These are phyloP conservation scores for Atlantisia rogersi DNA, from an alignment of 2,113 vertebrate genomes.

Conservation along the genomic window DNA sequence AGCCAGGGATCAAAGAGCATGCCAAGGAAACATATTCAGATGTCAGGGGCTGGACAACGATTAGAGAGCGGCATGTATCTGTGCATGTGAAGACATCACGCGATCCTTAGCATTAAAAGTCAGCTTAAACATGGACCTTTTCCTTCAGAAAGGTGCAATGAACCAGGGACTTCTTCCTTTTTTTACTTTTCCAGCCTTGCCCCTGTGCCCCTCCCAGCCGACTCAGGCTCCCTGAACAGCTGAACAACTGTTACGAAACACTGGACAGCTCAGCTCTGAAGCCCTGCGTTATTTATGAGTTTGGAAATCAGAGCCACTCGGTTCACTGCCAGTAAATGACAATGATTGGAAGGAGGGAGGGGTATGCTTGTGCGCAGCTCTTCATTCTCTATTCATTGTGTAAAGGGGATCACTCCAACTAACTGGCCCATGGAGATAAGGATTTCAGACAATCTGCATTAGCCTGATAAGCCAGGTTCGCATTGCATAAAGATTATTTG, in stretches of 20 bases:
- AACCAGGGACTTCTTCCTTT: neutral
- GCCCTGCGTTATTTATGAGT: constrained; percentile 38
- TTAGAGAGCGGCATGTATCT: neutral
- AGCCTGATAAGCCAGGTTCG: constrained; percentile 85
- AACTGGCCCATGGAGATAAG: constrained; percentile 87
- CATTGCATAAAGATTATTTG: constrained; percentile 75
- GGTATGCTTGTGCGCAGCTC: constrained; percentile 32
- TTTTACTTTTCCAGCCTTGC: neutral
- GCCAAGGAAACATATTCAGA: neutral
- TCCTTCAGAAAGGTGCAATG: neutral
- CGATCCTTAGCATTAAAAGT: neutral
- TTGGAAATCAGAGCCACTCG: constrained; percentile 16
- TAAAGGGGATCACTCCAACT: constrained; percentile 83
- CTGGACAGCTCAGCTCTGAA: neutral
- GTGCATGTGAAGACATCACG: fast-evolving
- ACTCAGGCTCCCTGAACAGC: neutral
- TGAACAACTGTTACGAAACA: neutral
- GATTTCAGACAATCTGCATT: constrained; percentile 89
- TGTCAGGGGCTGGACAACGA: neutral
- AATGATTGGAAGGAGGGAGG: constrained; percentile 12
- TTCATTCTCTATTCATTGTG: constrained; percentile 73
- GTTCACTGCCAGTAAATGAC: constrained; percentile 64
- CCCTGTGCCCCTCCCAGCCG: fast-evolving
- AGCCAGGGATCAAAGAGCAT: neutral
- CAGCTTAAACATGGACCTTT: neutral